phyloP scores from a whole-genome alignment of 2,113 vertebrate genomes.

The Stegostoma tigrinum region DNA sequence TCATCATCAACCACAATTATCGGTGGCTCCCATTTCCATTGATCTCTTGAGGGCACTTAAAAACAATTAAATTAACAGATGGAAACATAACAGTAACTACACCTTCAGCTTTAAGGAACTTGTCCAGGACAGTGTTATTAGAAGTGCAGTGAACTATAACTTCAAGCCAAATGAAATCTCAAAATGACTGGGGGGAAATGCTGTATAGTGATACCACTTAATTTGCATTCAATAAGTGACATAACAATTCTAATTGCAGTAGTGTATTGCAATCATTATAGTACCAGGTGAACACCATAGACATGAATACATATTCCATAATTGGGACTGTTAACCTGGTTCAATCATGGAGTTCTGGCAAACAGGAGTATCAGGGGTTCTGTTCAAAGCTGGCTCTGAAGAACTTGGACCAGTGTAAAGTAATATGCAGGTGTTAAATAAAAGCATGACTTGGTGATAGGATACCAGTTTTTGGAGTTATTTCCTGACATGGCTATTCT shows the following conservation, averaged over 20 bases:
- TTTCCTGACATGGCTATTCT: too few species aligned
- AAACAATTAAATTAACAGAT: neutral
- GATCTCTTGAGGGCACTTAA: neutral
- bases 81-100: neutral
- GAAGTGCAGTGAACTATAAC: neutral
- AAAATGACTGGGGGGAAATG: neutral
- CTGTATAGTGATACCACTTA: neutral
- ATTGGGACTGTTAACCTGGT: too few species aligned
- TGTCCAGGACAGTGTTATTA: neutral
- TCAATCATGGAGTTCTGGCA: too few species aligned
- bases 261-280: neutral
- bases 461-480: too few species aligned
- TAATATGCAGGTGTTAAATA: too few species aligned
- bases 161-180: neutral
- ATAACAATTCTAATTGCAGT: neutral
- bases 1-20: slow-evolving; percentile 54
- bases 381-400: too few species aligned
- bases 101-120: neutral
- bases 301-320: too few species aligned
- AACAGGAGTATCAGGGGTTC: too few species aligned
- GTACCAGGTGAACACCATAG: neutral
- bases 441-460: too few species aligned
- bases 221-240: neutral
- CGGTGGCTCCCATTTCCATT: neutral
- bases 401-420: too few species aligned